Conservation (phyloP, 2,888 invertebrate genomes). For the Celastrina argiolus region DNA sequence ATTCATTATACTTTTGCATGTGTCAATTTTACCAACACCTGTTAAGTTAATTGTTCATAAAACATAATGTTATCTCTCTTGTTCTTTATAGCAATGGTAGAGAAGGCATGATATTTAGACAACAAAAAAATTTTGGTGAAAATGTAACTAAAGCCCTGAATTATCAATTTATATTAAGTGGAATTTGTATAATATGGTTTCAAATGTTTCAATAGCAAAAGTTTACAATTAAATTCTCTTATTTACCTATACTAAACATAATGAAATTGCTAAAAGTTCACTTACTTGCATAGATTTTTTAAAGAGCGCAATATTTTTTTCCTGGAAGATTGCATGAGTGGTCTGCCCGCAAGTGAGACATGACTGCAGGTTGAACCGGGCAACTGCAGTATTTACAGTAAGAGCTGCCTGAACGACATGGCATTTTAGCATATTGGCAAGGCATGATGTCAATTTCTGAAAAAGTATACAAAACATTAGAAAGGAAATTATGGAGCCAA, state of each 20-base stretch:
- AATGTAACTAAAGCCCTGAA: too few species aligned
- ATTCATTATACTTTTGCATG: too few species aligned
- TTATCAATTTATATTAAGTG: too few species aligned
- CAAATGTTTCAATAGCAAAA: too few species aligned
- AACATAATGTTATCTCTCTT: too few species aligned
- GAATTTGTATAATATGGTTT: too few species aligned
- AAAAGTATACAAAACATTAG: conserved; percentile 33
- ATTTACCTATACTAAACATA: neutral
- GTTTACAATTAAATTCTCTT: neutral
- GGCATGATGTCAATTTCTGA: conserved; percentile 74
- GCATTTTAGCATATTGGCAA: conserved; percentile 67
- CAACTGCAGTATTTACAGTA: conserved; percentile 74
- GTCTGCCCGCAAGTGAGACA: conserved; percentile 81
- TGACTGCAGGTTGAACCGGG: conserved; percentile 79
- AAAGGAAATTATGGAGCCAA: neutral
- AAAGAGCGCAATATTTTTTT: conserved; percentile 75
- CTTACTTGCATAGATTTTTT: conserved; percentile 76
- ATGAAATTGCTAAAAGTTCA: neutral
- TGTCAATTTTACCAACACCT: too few species aligned
- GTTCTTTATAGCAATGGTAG: too few species aligned
- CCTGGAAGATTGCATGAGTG: conserved; percentile 80
- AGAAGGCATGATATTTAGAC: too few species aligned
- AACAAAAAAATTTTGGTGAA: too few species aligned
- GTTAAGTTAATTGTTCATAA: too few species aligned
- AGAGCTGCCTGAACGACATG: conserved; percentile 78